Evolutionary conservation across 2,888 invertebrate species (phyloP).

Genomic region (Metalampra italica): DNA sequence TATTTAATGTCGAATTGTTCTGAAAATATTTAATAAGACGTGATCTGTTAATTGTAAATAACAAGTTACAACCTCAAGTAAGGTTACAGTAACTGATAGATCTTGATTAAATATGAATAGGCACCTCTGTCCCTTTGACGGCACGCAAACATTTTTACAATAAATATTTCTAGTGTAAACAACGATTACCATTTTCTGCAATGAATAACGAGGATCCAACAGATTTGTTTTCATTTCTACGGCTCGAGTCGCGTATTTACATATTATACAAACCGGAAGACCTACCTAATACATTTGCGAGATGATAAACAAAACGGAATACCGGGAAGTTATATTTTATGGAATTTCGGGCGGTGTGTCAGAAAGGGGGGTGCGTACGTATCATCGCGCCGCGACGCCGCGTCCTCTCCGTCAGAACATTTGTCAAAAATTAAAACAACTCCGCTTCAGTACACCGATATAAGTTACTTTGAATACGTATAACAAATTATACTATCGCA

Average conservation of each 20-base stretch:
- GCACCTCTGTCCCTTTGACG: no score
- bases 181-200: slow-evolving; percentile 12
- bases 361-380: slow-evolving; percentile 31
- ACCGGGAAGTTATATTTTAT: slow-evolving; percentile 57
- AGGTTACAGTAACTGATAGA: no score
- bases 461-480: no score
- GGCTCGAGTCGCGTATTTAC: slow-evolving; percentile 53
- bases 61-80: no score
- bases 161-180: not conserved
- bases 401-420: slow-evolving; percentile 32
- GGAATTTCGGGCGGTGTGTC: slow-evolving; percentile 32
- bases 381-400: slow-evolving; percentile 30
- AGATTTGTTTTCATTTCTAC: slow-evolving; percentile 56
- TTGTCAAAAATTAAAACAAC: slow-evolving; percentile 42
- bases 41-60: no score
- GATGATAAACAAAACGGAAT: slow-evolving; percentile 60
- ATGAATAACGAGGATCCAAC: slow-evolving; percentile 33
- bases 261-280: slow-evolving; percentile 55
- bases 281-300: slow-evolving; percentile 56
- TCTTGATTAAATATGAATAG: no score
- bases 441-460: not conserved
- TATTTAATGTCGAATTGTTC: no score
- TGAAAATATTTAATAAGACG: no score
- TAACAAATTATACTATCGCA: no score
- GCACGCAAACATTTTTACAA: no score